Percentiles rank a stretch among this genome's conserved stretches.
These are phyloP conservation scores for Dipus sagitta DNA, from an alignment of 2,797 vertebrate genomes.

Conservation along the genomic window DNA sequence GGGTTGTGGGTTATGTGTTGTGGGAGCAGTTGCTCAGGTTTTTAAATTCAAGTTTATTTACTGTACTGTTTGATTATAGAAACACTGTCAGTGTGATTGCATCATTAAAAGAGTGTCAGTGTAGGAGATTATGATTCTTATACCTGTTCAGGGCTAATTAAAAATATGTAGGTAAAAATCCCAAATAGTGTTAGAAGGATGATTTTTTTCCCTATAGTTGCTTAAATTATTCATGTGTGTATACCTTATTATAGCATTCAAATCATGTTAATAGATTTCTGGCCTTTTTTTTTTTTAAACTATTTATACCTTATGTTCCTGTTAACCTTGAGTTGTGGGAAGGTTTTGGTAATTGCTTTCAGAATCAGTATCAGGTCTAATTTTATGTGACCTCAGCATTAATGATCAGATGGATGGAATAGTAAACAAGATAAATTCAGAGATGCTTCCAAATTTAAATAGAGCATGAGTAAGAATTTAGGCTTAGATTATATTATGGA, in stretches of 20 bases:
- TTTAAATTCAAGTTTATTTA: slow-evolving; percentile 40
- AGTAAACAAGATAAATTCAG: slow-evolving; percentile 41
- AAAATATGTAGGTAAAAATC: slow-evolving; percentile 18
- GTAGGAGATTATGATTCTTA: neutral
- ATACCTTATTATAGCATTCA: slow-evolving; percentile 20
- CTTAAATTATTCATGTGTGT: neutral
- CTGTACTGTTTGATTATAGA: neutral
- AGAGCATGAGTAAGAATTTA: slow-evolving; percentile 1
- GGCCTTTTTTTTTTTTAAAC: neutral
- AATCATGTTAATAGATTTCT: slow-evolving; percentile 14
- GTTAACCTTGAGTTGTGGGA: slow-evolving; percentile 21
- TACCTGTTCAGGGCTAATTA: neutral
- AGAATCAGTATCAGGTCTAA: slow-evolving; percentile 43
- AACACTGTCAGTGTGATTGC: neutral
- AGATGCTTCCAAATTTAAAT: slow-evolving; percentile 59
- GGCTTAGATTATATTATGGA: neutral
- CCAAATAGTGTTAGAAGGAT: neutral
- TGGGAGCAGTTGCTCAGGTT: neutral
- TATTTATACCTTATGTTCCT: neutral
- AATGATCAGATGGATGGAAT: slow-evolving; percentile 9
- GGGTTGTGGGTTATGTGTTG: too few species aligned
- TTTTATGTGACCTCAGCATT: slow-evolving; percentile 50
- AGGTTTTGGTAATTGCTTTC: slow-evolving; percentile 32
- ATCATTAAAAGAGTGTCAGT: neutral
- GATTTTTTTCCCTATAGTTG: neutral